Percentiles rank a stretch among this genome's conserved stretches.
phyloP scores from a whole-genome alignment of 1,140 invertebrate genomes.

The Drosophila sucinea region DNA sequence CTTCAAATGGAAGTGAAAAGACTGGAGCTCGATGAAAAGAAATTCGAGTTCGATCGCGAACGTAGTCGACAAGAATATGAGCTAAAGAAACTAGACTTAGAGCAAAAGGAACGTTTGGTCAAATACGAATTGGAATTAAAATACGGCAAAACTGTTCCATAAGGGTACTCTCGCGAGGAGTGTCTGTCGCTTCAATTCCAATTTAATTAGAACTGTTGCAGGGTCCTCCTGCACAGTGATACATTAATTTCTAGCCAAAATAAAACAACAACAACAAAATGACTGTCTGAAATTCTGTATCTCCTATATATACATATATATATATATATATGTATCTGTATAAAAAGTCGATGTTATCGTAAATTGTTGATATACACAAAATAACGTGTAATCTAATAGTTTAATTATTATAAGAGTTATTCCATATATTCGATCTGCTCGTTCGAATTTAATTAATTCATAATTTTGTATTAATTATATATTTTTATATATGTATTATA shows the following conservation, averaged over 20 bases:
- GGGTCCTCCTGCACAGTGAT: background rate
- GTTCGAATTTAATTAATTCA: conserved; percentile 8
- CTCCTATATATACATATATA: background rate
- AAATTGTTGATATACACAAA: conserved; percentile 4
- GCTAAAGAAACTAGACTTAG: conserved; percentile 10
- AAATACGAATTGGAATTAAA: conserved; percentile 13
- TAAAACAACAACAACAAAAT: background rate
- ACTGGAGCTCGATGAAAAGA: conserved; percentile 9
- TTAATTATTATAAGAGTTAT: background rate
- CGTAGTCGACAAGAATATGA: conserved; percentile 5
- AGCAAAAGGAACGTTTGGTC: conserved; percentile 15
- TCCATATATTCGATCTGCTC: background rate
- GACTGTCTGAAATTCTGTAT: conserved; percentile 6
- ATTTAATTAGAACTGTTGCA: background rate
- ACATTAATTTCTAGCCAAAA: conserved; percentile 5
- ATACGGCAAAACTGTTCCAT: conserved; percentile 9
- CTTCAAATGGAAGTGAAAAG: conserved; percentile 1
- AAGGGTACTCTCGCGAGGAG: background rate
- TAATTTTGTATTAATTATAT: conserved; percentile 3
- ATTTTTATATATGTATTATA: background rate
- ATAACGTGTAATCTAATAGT: background rate
- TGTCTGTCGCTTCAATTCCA: background rate
- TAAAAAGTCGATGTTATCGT: background rate
- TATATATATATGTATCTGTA: background rate
- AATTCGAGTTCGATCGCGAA: conserved; percentile 7